Percentiles rank a stretch among this genome's conserved stretches.
phyloP scores from a whole-genome alignment of 2,797 vertebrate genomes.

The Peromyscus nudipes region DNA sequence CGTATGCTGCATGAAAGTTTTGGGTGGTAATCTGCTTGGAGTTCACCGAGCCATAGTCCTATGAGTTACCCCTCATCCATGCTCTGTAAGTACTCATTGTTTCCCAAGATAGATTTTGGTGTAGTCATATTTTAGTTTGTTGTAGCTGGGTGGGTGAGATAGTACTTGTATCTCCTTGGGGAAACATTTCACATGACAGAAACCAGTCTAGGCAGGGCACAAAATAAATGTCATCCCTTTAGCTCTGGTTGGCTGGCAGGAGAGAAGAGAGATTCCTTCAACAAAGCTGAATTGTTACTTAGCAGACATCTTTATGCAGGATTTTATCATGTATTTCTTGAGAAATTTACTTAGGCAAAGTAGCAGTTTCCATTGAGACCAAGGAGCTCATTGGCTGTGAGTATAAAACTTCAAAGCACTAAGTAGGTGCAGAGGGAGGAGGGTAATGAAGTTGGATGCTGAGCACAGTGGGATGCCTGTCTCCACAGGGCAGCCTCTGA shows the following conservation, averaged over 20 bases:
- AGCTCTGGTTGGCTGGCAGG: neutral
- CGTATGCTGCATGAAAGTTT: neutral
- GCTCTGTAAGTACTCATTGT: neutral
- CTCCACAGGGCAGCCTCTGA: neutral
- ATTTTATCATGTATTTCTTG: neutral
- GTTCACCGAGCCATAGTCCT: neutral
- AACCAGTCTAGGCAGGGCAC: neutral
- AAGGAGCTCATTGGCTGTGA: neutral
- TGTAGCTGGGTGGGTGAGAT: neutral
- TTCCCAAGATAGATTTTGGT: neutral
- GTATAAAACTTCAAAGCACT: neutral
- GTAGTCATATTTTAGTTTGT: neutral
- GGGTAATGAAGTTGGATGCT: neutral
- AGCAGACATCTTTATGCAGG: neutral
- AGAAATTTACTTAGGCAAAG: slow-evolving; percentile 1
- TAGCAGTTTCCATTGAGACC: neutral
- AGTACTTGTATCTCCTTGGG: neutral
- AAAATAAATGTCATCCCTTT: neutral
- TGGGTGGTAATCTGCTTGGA: neutral
- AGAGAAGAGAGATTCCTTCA: neutral
- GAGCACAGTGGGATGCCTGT: neutral
- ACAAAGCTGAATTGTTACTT: neutral
- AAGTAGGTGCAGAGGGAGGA: neutral
- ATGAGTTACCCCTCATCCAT: neutral
- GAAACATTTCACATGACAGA: neutral